These are phyloP conservation scores for Samia ricini DNA, from an alignment of 1,140 invertebrate species.

Conservation along the genomic window DNA sequence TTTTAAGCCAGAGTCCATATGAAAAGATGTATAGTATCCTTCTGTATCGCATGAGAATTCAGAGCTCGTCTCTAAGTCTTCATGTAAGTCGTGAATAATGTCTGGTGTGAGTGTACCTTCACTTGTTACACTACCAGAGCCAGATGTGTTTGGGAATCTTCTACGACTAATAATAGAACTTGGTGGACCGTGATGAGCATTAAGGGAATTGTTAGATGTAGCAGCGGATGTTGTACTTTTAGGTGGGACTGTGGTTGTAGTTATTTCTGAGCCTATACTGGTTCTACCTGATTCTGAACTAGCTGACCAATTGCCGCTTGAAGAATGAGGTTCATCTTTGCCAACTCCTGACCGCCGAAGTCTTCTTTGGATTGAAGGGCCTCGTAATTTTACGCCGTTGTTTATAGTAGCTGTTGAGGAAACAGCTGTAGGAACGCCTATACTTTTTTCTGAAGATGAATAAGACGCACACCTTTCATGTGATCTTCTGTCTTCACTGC, in stretches of 20 bases:
- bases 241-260: constrained; percentile 83
- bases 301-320: constrained; percentile 95
- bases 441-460: constrained; percentile 84
- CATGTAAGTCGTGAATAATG: constrained; percentile 84
- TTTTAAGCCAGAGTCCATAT: constrained; percentile 95
- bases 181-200: constrained; percentile 80
- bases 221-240: constrained; percentile 82
- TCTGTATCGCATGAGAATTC: constrained; percentile 97
- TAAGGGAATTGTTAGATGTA: constrained; percentile 83
- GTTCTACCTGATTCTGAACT: constrained; percentile 93
- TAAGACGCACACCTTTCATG: constrained; percentile 87
- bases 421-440: constrained; percentile 78
- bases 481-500: constrained; percentile 76
- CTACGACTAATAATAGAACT: constrained; percentile 84
- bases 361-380: constrained; percentile 82
- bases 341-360: constrained; percentile 77
- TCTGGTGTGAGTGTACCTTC: constrained; percentile 92
- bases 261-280: constrained; percentile 89
- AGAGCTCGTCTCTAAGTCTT: constrained; percentile 94
- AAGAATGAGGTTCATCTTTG: constrained; percentile 90
- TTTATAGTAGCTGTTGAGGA: constrained; percentile 76
- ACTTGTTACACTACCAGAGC: constrained; percentile 89
- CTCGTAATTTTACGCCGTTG: constrained; percentile 84
- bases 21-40: constrained; percentile 98
- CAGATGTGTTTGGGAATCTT: constrained; percentile 84